Evolutionary conservation across 1,140 invertebrate species (phyloP).

Genomic region (Psilanteris sp.): DNA sequence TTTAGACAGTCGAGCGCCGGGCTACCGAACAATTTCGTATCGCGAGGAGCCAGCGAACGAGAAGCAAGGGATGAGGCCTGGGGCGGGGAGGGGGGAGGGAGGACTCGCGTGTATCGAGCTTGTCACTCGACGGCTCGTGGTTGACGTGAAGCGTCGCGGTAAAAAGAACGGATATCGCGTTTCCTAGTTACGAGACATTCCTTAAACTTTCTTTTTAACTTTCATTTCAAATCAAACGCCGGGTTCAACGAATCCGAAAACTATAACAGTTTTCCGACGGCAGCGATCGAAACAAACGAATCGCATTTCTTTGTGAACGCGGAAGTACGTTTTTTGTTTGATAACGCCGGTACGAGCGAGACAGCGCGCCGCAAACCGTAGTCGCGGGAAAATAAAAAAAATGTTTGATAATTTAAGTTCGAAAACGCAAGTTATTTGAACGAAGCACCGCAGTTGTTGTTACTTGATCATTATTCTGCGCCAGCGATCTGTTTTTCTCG

Average conservation of each 20-base stretch:
- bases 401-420: too few species aligned
- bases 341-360: too few species aligned
- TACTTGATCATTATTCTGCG: too few species aligned
- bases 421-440: too few species aligned
- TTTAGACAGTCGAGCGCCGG: conserved; percentile 46
- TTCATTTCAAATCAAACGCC: conserved; percentile 34
- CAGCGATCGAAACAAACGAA: conserved; percentile 11
- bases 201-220: conserved; percentile 53
- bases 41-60: background rate
- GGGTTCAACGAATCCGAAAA: conserved; percentile 49
- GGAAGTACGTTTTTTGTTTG: too few species aligned
- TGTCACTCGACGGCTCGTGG: conserved; percentile 25
- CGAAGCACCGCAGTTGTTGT: too few species aligned
- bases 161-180: conserved; percentile 32
- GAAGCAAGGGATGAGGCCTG: background rate
- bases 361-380: too few species aligned
- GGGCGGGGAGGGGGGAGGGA: background rate
- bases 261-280: conserved; percentile 11
- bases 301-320: too few species aligned
- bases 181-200: conserved; percentile 38
- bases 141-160: conserved; percentile 24
- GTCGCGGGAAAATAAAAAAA: too few species aligned
- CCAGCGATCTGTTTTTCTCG: too few species aligned
- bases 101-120: conserved; percentile 19
- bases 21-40: conserved; percentile 48